Conservation (phyloP, 2,888 invertebrate genomes). For the Leucania comma region DNA sequence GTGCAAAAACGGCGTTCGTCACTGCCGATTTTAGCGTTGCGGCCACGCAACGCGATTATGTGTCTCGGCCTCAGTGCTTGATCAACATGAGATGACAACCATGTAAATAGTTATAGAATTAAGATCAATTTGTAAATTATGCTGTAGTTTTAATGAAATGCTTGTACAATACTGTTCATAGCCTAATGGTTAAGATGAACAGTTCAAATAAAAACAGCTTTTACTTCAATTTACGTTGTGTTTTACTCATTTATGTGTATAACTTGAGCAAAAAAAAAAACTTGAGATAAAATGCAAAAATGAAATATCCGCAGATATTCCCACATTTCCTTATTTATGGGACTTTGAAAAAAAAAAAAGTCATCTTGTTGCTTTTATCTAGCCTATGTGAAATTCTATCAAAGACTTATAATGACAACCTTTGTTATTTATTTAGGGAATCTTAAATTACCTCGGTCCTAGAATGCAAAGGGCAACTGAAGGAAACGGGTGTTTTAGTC, state of each 20-base stretch:
- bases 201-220: background rate
- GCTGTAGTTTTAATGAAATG: background rate
- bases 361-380: too few species aligned
- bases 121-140: background rate
- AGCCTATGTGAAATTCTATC: too few species aligned
- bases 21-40: too few species aligned
- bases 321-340: background rate
- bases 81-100: background rate
- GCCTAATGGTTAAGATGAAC: background rate
- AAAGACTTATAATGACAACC: too few species aligned
- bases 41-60: too few species aligned
- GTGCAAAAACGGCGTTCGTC: too few species aligned
- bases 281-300: background rate
- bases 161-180: conserved; percentile 2
- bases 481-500: too few species aligned
- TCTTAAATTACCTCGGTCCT: too few species aligned
- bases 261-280: background rate
- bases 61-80: too few species aligned
- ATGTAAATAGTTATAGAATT: background rate
- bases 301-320: too few species aligned
- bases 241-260: background rate
- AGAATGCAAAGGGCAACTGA: too few species aligned
- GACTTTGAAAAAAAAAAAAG: background rate
- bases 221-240: background rate
- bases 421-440: too few species aligned